phyloP scores from a whole-genome alignment of 2,113 vertebrate species.

The Cryptomyrus ogoouensis region DNA sequence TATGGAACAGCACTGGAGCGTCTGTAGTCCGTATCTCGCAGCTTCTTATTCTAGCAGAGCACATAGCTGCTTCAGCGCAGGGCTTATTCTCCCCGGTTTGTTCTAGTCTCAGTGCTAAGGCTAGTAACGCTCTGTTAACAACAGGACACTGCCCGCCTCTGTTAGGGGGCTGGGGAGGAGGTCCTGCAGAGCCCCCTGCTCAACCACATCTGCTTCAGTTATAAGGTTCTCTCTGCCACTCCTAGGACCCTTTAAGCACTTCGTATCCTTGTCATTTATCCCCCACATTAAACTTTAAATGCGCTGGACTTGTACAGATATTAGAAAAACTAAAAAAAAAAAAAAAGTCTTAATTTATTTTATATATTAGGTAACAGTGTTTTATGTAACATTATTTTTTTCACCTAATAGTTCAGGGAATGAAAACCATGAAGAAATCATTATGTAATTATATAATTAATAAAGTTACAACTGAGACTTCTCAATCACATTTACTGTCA shows the following conservation, averaged over 20 bases:
- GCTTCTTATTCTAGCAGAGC: not conserved
- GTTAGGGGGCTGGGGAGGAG: not conserved
- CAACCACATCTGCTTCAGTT: not conserved
- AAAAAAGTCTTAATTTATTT: not conserved
- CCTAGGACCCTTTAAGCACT: not conserved
- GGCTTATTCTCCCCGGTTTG: not conserved
- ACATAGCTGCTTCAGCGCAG: not conserved
- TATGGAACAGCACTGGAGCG: not conserved
- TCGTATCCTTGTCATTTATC: not conserved
- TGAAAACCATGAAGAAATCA: not conserved
- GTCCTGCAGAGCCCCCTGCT: not conserved
- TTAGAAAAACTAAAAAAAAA: not conserved
- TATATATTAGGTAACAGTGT: not conserved
- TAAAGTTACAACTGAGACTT: not conserved
- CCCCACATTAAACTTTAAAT: not conserved
- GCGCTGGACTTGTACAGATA: not conserved
- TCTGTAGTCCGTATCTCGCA: not conserved
- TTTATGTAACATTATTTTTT: not conserved
- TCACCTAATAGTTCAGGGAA: not conserved
- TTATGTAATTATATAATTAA: not conserved
- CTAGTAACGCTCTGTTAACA: too few relatives aligned
- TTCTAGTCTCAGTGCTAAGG: not conserved
- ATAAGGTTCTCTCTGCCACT: not conserved
- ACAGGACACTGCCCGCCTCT: not conserved
- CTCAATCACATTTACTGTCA: slow-evolving; percentile 2